Conservation (phyloP, 2,888 invertebrate genomes). For the Troides helena region DNA sequence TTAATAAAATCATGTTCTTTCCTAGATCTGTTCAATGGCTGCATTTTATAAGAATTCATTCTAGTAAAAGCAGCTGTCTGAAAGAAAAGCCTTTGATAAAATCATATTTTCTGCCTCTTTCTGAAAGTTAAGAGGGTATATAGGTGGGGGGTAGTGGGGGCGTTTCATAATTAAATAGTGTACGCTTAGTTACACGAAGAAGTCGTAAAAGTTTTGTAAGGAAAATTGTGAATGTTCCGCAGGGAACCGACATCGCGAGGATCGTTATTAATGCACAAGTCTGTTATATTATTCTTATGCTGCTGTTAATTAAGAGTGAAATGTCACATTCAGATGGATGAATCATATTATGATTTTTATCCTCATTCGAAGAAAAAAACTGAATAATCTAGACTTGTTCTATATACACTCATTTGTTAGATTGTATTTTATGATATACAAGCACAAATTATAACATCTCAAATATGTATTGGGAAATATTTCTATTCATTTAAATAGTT, state of each 20-base stretch:
- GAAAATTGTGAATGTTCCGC: slow-evolving; percentile 46
- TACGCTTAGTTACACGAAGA: slow-evolving; percentile 61
- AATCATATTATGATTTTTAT: slow-evolving; percentile 8
- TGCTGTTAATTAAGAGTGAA: slow-evolving; percentile 39
- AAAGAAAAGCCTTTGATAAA: slow-evolving; percentile 50
- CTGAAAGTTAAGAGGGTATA: slow-evolving; percentile 39
- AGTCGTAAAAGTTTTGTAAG: slow-evolving; percentile 47
- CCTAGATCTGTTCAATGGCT: slow-evolving; percentile 2
- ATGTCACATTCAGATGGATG: slow-evolving; percentile 22
- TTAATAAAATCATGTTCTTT: neutral
- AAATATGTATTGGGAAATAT: no score
- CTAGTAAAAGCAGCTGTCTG: slow-evolving; percentile 30
- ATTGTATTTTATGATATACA: neutral
- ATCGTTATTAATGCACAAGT: slow-evolving; percentile 47
- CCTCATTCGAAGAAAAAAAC: slow-evolving; percentile 1
- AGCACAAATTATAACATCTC: neutral
- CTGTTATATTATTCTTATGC: slow-evolving; percentile 43
- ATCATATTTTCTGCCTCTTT: slow-evolving; percentile 45
- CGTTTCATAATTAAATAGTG: slow-evolving; percentile 68
- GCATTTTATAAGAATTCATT: slow-evolving; percentile 22
- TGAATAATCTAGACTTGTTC: neutral
- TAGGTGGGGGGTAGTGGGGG: slow-evolving; percentile 38
- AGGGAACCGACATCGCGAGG: slow-evolving; percentile 42
- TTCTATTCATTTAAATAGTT: no score
- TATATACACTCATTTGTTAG: neutral